phyloP scores from a whole-genome alignment of 2,113 vertebrate species.

The Ellobius talpinus region DNA sequence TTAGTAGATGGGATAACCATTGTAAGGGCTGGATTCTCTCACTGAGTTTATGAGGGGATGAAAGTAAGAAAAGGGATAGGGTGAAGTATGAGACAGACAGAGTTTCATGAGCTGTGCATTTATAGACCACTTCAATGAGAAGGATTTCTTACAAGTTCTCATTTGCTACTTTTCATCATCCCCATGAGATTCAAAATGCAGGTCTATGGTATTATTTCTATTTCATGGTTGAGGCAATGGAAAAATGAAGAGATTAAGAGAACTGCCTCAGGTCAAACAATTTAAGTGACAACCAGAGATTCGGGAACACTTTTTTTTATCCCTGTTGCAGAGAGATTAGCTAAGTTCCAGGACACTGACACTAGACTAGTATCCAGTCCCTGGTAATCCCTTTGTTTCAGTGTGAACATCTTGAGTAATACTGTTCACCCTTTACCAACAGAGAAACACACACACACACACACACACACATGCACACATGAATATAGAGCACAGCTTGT shows the following conservation, averaged over 20 bases:
- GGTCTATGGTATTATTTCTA: constrained; percentile 49
- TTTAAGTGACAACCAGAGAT: neutral
- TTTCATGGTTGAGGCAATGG: constrained; percentile 66
- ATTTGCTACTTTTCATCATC: constrained; percentile 13
- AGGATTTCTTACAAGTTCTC: constrained; percentile 46
- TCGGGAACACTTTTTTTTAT: neutral
- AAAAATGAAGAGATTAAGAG: constrained; percentile 60
- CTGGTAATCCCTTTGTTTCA: neutral
- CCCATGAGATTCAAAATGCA: constrained; percentile 37
- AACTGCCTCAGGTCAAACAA: constrained; percentile 46
- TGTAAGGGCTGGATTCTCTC: neutral
- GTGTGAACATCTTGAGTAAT: neutral
- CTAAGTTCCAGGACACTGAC: neutral
- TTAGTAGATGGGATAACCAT: neutral
- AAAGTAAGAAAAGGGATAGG: neutral
- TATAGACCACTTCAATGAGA: neutral
- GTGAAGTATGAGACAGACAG: neutral
- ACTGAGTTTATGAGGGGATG: neutral
- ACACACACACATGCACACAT: fast-evolving
- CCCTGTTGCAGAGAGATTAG: neutral
- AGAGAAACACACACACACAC: too few relatives aligned
- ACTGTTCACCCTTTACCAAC: neutral
- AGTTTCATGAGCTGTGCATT: neutral
- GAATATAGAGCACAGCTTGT: neutral
- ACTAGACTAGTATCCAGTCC: neutral